A percentile compares a stretch with the other conserved stretches of the same genome.
phyloP scores from a whole-genome alignment of 2,797 vertebrate species.

The Synanceia verrucosa region DNA sequence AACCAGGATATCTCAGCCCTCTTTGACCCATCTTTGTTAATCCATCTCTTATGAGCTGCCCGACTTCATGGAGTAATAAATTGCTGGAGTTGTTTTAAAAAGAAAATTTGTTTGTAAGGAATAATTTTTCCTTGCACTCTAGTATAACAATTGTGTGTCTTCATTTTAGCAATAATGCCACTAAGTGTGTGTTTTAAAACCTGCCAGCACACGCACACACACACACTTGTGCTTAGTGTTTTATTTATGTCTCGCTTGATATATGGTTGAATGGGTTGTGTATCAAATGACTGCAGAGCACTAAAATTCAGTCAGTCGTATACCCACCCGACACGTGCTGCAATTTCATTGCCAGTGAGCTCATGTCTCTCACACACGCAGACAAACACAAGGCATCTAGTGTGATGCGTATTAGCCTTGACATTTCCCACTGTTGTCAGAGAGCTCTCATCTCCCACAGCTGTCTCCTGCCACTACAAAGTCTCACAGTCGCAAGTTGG shows the following conservation, averaged over 20 bases:
- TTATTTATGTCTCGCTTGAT: conserved; percentile 7
- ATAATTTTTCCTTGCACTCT: neutral
- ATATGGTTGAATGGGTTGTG: conserved; percentile 3
- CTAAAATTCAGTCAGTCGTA: neutral
- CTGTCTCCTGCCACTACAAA: conserved; percentile 66
- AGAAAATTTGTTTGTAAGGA: neutral
- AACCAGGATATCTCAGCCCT: neutral
- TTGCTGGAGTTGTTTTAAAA: neutral
- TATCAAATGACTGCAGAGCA: conserved; percentile 16
- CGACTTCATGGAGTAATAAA: neutral
- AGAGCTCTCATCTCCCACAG: conserved; percentile 71
- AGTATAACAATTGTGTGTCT: neutral
- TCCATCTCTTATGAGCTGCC: neutral
- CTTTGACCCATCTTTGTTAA: neutral
- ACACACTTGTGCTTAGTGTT: conserved; percentile 6
- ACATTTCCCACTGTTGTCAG: conserved; percentile 66
- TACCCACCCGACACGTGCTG: conserved; percentile 22
- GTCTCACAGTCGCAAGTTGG: conserved; percentile 4
- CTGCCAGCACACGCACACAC: neutral
- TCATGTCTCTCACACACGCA: conserved; percentile 9
- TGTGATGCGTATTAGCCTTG: conserved; percentile 68
- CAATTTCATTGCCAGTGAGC: conserved; percentile 37
- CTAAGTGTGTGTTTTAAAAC: neutral
- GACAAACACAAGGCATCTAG: conserved; percentile 28
- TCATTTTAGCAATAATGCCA: neutral